Evolutionary conservation across 2,113 vertebrate species (phyloP), one percentile per base, ranked within the genome.

Genomic region (Grantiella picta): DNA sequence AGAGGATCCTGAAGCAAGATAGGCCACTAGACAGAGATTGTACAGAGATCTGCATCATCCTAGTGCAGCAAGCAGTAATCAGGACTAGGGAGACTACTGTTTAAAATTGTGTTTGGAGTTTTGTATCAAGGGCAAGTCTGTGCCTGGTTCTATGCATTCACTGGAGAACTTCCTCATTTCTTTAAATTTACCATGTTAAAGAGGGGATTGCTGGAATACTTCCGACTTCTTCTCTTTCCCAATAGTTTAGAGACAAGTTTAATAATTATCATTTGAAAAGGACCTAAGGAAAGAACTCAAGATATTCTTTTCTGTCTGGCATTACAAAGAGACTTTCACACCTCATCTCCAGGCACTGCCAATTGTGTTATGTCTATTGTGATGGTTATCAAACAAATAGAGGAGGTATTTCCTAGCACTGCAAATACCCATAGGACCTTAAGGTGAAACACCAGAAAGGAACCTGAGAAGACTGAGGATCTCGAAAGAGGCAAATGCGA

Each of bases 391-490:
- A 65, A 57, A 54, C 33, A 69, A 59, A 88, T 18, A 83, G 33
- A 63, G 16, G n/a, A 33, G 49, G 31, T 45, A 75, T 63, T 85
- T 84, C 47, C 33, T 82, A 38, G 42, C 12, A 5, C 40, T 85
- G 44, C 38, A 82, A 33, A 18, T 54, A 45, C 5, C 54, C 33
- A 8, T 2, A 1, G 2, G 12, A 59, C 1, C 0, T 70, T 57
- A 40, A 88, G 25, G 16, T 77, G 61, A 29, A 78, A 42, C 36
- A 76, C 2, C 2, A 44, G 45, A 80, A 70, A 72, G 44, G 35
- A 54, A 70, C 31, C 45, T 65, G 45, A 63, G 65, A 71, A 86
- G 57, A 60, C 25, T 31, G 28, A 72, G 47, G 25, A 66, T 73
- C 33, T 23, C 65, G 40, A 31, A 76, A 45, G 57, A 94, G 45